phyloP scores from a whole-genome alignment of 2,113 vertebrate species.

The Rhinichthys klamathensis region DNA sequence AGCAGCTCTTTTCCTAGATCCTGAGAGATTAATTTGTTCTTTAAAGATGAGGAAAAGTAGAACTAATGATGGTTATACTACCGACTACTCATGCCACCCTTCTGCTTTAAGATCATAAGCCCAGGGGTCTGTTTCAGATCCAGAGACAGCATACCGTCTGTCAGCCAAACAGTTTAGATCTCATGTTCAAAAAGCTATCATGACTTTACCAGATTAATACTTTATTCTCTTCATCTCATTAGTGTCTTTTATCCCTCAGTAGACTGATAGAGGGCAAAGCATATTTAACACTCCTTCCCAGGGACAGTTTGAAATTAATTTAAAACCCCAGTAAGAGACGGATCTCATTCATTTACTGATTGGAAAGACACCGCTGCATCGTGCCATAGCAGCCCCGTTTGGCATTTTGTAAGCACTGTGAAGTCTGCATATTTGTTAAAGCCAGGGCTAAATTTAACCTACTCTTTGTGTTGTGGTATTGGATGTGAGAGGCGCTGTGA shows the following conservation, averaged over 20 bases:
- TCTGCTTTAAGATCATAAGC: background rate
- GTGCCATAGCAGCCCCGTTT: background rate
- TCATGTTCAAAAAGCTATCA: background rate
- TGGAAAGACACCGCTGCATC: background rate
- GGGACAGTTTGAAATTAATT: background rate
- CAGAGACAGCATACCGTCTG: background rate
- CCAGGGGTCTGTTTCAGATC: background rate
- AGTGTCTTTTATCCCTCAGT: slow-evolving; percentile 1
- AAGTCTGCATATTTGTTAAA: slow-evolving; percentile 20
- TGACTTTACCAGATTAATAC: slow-evolving; percentile 11
- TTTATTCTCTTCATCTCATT: background rate
- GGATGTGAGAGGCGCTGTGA: background rate
- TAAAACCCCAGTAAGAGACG: background rate
- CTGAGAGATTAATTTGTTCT: slow-evolving; percentile 7
- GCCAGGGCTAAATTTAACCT: slow-evolving; percentile 13
- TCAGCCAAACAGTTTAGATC: background rate
- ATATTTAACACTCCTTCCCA: background rate
- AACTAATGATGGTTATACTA: background rate
- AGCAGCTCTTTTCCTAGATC: background rate
- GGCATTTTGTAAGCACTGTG: background rate
- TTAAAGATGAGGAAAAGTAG: background rate
- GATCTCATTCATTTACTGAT: slow-evolving; percentile 1
- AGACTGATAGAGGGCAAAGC: slow-evolving; percentile 6
- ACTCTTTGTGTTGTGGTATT: slow-evolving; percentile 13
- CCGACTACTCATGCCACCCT: background rate